Evolutionary conservation across 2,888 invertebrate species (phyloP).

Genomic region (Unio delphinus): DNA sequence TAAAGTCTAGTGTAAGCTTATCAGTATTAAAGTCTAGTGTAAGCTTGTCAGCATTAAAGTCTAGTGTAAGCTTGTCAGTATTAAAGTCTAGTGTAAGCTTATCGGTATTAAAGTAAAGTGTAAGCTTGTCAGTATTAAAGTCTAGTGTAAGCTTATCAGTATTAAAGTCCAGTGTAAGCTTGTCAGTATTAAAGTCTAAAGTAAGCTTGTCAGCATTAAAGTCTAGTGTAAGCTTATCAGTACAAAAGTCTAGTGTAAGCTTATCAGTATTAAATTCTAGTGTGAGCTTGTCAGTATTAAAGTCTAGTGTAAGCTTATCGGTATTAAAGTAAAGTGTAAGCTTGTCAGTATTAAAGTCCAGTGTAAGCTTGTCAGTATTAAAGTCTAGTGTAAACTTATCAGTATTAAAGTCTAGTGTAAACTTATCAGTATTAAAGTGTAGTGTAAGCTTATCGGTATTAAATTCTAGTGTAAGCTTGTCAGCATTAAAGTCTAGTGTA

Average conservation of each 20-base stretch:
- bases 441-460: constrained; percentile 28
- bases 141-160: constrained; percentile 36
- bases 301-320: constrained; percentile 41
- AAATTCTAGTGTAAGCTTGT: constrained; percentile 41
- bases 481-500: constrained; percentile 37
- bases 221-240: constrained; percentile 39
- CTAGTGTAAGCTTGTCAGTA: constrained; percentile 37
- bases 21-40: constrained; percentile 35
- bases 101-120: constrained; percentile 28
- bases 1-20: constrained; percentile 41
- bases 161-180: too few relatives aligned
- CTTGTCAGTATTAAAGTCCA: constrained; percentile 22
- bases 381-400: constrained; percentile 42
- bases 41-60: constrained; percentile 21
- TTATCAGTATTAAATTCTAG: constrained; percentile 21
- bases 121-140: constrained; percentile 26
- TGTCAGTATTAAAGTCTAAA: constrained; percentile 25
- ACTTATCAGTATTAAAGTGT: constrained; percentile 27
- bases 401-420: constrained; percentile 37
- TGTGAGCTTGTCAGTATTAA: constrained; percentile 27
- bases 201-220: constrained; percentile 29
- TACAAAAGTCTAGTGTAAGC: constrained; percentile 39
- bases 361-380: constrained; percentile 29
- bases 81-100: constrained; percentile 41
- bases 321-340: constrained; percentile 39